These are phyloP conservation scores for Oryzias sinensis DNA, from an alignment of 2,797 vertebrate genomes.

Conservation along the genomic window DNA sequence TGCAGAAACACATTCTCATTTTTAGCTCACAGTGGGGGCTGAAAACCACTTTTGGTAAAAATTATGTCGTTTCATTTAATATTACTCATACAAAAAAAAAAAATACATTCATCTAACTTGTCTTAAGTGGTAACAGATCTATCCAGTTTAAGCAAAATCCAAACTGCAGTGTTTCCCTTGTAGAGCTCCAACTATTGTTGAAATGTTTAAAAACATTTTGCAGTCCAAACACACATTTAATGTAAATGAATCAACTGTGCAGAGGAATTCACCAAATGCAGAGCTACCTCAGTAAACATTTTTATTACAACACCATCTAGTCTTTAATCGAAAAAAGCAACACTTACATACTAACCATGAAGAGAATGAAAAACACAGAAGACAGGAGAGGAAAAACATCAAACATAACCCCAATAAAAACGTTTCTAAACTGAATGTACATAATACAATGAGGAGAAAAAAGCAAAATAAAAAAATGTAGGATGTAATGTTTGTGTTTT, in stretches of 20 bases:
- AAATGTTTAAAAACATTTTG: constrained; percentile 43
- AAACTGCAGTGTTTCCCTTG: neutral
- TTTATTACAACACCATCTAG: constrained; percentile 99
- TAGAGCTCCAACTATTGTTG: constrained; percentile 3
- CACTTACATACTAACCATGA: constrained; percentile 91
- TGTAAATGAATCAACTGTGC: constrained; percentile 63
- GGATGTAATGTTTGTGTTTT: constrained; percentile 43
- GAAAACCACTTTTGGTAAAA: no score
- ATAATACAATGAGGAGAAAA: constrained; percentile 85
- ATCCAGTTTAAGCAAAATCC: neutral
- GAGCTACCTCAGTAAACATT: constrained; percentile 94
- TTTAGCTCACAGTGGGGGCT: no score
- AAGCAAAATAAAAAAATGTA: constrained; percentile 22
- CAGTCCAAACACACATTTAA: constrained; percentile 62
- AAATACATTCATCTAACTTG: neutral
- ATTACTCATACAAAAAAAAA: neutral
- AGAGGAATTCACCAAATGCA: constrained; percentile 82
- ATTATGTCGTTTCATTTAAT: no score
- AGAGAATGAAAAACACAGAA: constrained; percentile 72
- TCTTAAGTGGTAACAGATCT: no score
- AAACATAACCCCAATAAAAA: constrained; percentile 91
- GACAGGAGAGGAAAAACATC: constrained; percentile 53
- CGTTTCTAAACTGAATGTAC: constrained; percentile 88
- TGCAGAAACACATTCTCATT: no score
- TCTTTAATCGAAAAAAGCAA: constrained; percentile 93